Evolutionary conservation across 2,888 invertebrate genomes (phyloP).

Genomic region (Bibio marci): DNA sequence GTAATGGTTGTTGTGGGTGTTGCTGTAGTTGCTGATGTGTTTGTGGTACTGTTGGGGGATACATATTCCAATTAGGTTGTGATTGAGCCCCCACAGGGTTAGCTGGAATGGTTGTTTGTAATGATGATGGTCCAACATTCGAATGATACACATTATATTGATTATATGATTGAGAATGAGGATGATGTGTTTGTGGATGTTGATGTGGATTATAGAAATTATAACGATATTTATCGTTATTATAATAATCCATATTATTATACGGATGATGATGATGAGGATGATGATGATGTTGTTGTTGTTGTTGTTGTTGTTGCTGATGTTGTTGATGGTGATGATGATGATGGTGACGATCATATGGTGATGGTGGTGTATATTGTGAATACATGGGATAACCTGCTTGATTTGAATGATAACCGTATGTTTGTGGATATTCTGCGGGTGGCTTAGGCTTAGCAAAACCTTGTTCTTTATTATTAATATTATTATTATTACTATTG

Average conservation of each 20-base stretch:
- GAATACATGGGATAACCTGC: conserved; percentile 7
- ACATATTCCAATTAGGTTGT: conserved; percentile 45
- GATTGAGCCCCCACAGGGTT: no score
- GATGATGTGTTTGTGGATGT: conserved; percentile 16
- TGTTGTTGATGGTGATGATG: neutral
- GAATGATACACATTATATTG: conserved; percentile 26
- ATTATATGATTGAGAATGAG: conserved; percentile 28
- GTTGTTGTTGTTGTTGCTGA: neutral
- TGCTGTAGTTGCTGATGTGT: conserved; percentile 11
- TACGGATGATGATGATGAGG: conserved; percentile 14
- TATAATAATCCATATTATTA: conserved; percentile 27
- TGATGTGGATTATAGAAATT: conserved; percentile 16
- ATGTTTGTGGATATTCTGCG: conserved; percentile 17
- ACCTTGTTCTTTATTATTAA: conserved; percentile 20
- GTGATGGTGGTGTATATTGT: conserved; percentile 1
- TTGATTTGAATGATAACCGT: conserved; percentile 6
- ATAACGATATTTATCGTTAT: conserved; percentile 5
- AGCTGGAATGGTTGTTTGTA: conserved; percentile 8
- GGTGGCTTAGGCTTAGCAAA: conserved; percentile 29
- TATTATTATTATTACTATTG: neutral
- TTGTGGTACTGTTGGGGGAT: conserved; percentile 22
- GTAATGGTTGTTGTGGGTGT: conserved; percentile 1
- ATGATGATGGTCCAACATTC: neutral
- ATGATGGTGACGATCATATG: neutral
- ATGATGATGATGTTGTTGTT: no score